Percentiles rank a stretch among this genome's conserved stretches.
Conservation (phyloP, 2,797 vertebrate genomes). For the Dermochelys coriacea region DNA sequence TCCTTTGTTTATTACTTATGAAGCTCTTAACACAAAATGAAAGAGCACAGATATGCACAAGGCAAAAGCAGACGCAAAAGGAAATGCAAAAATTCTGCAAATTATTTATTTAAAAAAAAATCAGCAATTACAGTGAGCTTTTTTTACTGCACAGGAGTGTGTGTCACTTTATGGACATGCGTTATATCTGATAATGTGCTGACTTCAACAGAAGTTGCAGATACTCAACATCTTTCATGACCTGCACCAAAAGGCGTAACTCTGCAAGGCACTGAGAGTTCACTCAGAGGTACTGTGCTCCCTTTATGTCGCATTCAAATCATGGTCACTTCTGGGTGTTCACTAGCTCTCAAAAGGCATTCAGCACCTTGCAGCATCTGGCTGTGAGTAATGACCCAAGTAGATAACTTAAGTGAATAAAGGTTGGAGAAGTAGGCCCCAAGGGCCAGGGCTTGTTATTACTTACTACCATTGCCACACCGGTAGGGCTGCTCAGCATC, state of each 20-base stretch:
- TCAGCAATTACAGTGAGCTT: background rate
- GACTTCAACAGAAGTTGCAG: background rate
- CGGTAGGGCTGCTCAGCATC: background rate
- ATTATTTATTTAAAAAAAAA: background rate
- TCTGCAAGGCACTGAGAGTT: background rate
- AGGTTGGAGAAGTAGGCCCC: background rate
- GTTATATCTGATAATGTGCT: background rate
- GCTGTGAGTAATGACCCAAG: background rate
- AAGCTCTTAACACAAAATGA: constrained; percentile 14
- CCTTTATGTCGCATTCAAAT: background rate
- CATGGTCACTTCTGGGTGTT: background rate
- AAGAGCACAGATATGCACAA: background rate
- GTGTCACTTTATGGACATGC: background rate
- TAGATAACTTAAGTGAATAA: background rate
- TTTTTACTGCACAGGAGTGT: background rate
- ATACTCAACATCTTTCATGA: background rate
- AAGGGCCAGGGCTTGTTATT: background rate
- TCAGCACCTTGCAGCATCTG: rapidly evolving
- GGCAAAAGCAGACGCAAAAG: background rate
- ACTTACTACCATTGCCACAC: background rate
- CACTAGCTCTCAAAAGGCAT: background rate
- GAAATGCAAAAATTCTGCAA: background rate
- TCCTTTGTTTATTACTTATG: background rate
- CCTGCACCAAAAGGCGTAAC: background rate
- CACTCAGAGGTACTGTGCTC: background rate